Evolutionary conservation across 2,888 invertebrate species (phyloP), one percentile per base, ranked within the genome.

Genomic region (Stomorhina lunata): DNA sequence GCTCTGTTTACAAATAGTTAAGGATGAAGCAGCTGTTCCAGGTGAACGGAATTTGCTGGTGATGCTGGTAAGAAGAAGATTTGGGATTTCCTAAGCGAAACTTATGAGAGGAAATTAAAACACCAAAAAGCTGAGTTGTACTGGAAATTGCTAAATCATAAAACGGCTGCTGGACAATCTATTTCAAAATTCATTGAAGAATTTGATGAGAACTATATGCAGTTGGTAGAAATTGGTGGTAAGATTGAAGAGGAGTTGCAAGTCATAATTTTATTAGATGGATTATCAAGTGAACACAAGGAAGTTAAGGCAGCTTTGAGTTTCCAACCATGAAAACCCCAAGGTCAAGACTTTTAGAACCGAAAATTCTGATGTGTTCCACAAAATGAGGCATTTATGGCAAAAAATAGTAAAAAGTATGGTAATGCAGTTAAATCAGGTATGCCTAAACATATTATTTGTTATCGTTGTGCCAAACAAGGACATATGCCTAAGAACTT

Each of bases 271-370:
- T 32, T 57, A 32, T 27, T 57, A 17, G 34, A 57, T 7, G 57
- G 34, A 15, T 57, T 57, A 15, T 34, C 32, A 15, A 43, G 25
- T 27, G 25, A 40, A 10, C n/a, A 63, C 15, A 27, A 43, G n/a
- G 43, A 43, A 22, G 9, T 63, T 10, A 63, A 63, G 15, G 43
- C 61, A 43, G 61, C 43, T 22, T 63, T 63, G n/a, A n/a, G n/a
- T n/a, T n/a, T n/a, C n/a, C 17, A 43, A 63, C 15, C 27, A n/a
- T 27, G 25, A 25, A 27, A 63, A 17, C 40, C n/a, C 22, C 43
- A 40, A 12, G 43, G 15, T 61, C 43, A 43, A 61, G 40, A 43
- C 43, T 61, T n/a, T 61, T 40, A 20, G 25, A 61, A n/a, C 15
- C 43, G 12, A 12, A 61, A 40, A 40, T 22, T n/a, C n/a, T 32